Evolutionary conservation across 2,113 vertebrate genomes (phyloP).

Genomic region (Paralichthys olivaceus): DNA sequence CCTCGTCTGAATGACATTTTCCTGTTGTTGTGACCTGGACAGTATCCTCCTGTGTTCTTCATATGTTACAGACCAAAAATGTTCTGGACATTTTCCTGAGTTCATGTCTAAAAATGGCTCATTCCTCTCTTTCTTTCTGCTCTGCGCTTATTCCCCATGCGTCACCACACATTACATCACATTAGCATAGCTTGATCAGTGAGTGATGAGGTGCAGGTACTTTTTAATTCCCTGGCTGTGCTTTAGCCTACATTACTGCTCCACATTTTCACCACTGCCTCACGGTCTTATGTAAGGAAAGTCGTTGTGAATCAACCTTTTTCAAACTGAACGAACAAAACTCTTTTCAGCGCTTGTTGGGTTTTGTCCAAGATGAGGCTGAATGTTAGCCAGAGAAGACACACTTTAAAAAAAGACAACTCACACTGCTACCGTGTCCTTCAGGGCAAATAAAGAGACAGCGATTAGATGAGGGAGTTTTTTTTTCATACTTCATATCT

Average conservation of each 20-base stretch:
- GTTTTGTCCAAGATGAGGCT: background rate
- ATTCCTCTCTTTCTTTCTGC: background rate
- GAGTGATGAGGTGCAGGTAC: conserved; percentile 27
- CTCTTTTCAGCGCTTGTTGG: conserved; percentile 3
- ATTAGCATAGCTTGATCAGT: conserved; percentile 36
- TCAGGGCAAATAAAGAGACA: background rate
- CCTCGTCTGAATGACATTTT: too few relatives aligned
- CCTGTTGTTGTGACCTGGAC: background rate
- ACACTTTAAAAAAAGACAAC: too few relatives aligned
- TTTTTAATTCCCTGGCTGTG: conserved; percentile 39
- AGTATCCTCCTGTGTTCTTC: background rate
- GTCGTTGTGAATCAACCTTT: background rate
- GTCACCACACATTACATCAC: background rate
- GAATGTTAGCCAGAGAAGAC: background rate
- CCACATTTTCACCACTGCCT: conserved; percentile 23
- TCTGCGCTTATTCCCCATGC: background rate
- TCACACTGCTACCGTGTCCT: too few relatives aligned
- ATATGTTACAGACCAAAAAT: background rate
- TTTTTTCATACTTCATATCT: too few relatives aligned
- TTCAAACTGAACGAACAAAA: conserved; percentile 7
- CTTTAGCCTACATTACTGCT: conserved; percentile 45
- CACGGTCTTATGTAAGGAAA: background rate
- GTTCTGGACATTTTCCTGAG: background rate
- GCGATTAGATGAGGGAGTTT: background rate
- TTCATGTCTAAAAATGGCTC: background rate